Percentiles rank a stretch among this genome's conserved stretches.
Evolutionary conservation across 2,113 vertebrate species (phyloP).

Genomic region (Notarius lentiginosus): DNA sequence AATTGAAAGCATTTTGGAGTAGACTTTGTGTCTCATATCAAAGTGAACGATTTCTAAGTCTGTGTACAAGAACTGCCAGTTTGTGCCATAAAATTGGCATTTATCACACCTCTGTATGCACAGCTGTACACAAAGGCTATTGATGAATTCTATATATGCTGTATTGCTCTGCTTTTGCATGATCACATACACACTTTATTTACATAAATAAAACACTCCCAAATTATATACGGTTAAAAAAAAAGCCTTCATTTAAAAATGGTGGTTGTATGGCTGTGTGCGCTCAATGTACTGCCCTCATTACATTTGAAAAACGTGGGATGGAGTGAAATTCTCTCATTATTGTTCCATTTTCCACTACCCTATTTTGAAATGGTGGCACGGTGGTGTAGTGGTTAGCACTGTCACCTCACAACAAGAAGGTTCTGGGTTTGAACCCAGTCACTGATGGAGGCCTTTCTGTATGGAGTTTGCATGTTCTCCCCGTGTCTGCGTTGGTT

Average conservation of each 20-base stretch:
- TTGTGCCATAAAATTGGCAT: background rate
- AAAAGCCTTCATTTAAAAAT: background rate
- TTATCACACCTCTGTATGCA: background rate
- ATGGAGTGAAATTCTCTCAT: background rate
- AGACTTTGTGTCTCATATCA: background rate
- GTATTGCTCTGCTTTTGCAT: background rate
- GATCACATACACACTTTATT: background rate
- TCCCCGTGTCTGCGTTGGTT: too few species aligned
- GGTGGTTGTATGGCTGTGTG: background rate
- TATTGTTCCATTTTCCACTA: background rate
- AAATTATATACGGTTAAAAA: background rate
- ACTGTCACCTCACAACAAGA: too few species aligned
- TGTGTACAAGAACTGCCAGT: background rate
- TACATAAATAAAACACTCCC: background rate
- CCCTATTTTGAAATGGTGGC: background rate
- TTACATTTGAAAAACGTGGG: background rate
- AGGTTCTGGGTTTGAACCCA: too few species aligned
- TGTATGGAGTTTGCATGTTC: too few species aligned
- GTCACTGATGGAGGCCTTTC: too few species aligned
- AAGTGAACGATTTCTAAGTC: background rate
- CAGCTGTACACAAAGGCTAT: background rate
- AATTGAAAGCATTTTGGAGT: background rate
- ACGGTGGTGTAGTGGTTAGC: too few species aligned
- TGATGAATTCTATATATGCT: background rate
- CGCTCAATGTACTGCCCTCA: background rate